Evolutionary conservation across 2,797 vertebrate species (phyloP).

Genomic region (Peromyscus melanophrys): DNA sequence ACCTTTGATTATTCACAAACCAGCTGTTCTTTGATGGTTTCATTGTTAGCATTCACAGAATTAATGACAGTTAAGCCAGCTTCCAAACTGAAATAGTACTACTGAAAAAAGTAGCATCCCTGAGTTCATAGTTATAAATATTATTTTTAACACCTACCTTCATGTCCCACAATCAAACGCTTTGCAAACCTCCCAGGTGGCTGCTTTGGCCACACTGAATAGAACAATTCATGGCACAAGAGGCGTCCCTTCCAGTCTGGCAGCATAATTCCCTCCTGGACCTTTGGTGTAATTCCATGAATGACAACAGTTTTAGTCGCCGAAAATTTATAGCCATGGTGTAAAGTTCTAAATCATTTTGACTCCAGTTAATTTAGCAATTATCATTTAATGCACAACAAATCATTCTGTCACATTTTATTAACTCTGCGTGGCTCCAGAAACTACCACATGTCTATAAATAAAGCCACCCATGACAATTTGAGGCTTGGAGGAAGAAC

Average conservation of each 20-base stretch:
- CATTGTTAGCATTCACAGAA: not conserved
- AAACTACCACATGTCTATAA: slow-evolving; percentile 18
- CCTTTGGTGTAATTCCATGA: slow-evolving; percentile 17
- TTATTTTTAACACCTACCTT: slow-evolving; percentile 22
- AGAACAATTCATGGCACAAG: not conserved
- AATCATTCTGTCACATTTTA: slow-evolving; percentile 61
- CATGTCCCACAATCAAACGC: slow-evolving; percentile 16
- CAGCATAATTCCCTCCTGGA: not conserved
- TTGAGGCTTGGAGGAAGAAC: slow-evolving; percentile 3
- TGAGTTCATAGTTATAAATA: slow-evolving; percentile 48
- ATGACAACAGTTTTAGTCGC: not conserved
- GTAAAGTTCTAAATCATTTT: slow-evolving; percentile 49
- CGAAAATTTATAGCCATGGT: slow-evolving; percentile 40
- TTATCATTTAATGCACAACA: slow-evolving; percentile 48
- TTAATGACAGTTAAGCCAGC: slow-evolving; percentile 19
- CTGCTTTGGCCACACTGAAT: not conserved
- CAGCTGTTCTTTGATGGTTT: slow-evolving; percentile 43
- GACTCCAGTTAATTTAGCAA: slow-evolving; percentile 36
- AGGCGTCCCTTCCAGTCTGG: not conserved
- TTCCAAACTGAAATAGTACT: slow-evolving; percentile 51
- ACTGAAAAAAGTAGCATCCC: not conserved
- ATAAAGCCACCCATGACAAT: not conserved
- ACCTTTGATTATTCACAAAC: not conserved
- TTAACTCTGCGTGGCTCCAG: not conserved
- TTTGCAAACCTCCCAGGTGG: not conserved